Base-by-base conservation (phyloP, 2,113 vertebrate genomes). In the Centrocercus urophasianus region DNA sequence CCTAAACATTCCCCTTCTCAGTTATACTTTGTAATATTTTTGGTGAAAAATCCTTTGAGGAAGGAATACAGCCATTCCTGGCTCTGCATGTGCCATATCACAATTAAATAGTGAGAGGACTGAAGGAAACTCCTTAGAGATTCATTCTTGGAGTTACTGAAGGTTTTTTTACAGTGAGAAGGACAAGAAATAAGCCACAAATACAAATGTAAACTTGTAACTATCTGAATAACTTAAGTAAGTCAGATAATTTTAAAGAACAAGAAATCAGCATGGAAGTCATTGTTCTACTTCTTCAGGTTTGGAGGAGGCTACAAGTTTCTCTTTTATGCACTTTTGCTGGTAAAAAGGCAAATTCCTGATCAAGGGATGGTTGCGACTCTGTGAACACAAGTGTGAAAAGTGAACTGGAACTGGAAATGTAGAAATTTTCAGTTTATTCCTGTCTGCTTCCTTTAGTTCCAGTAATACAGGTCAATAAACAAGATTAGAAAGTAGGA, bases 211-310 rank as follows among this genome's bases (percentile, higher is more conserved):
- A 69, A 72, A 27, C 20, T 24, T 61, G 6, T 27, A 90, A 47
- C 9, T 67, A 8, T 64, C 54, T 0, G 1, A 76, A 61, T 16
- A 56, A 4, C 8, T 36, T 14, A 10, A 30, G 5, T 16, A 10
- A 30, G 6, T 24, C 24, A 50, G 11, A 34, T 79, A 28, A 10
- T 50, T 60, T 27, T 11, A 22, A 43, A 84, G 61, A 32, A 0
- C 11, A 80, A 50, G 6, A 67, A 57, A 59, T 8, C 34, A 5
- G 3, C 82, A 73, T 43, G 82, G 24, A 67, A 50, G 78, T 63
- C 4, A 15, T 59, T 67, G 11, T 69, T 52, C 13, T 48, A 11
- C 42, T 38, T 78, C 89, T 70, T 60, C 13, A 22, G 11, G 5
- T 70, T 60, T 79, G 38, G 6, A 28, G 9, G 18, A 70, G 30